phyloP scores from a whole-genome alignment of 1,140 invertebrate species.

The Hestina assimilis region DNA sequence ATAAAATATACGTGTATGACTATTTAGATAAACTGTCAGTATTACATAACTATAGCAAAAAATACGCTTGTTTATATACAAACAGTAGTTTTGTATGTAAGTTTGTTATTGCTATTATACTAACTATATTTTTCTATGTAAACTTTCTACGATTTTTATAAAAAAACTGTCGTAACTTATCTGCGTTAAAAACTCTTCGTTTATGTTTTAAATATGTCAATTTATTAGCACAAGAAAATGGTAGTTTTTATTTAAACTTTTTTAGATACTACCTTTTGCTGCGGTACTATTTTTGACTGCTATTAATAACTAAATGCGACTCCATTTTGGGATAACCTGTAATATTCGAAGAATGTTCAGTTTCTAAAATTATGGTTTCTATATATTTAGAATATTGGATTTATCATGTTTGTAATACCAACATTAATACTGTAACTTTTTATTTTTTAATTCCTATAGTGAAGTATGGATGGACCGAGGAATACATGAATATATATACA shows the following conservation, averaged over 20 bases:
- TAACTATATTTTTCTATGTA: conserved; percentile 66
- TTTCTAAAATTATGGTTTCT: too few species aligned
- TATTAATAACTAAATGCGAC: too few species aligned
- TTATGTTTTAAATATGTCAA: not conserved
- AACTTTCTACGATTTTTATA: conserved; percentile 58
- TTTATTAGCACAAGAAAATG: conserved; percentile 8
- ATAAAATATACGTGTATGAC: conserved; percentile 5
- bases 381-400: too few species aligned
- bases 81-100: conserved; percentile 37
- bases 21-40: conserved; percentile 36
- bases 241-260: not conserved
- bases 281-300: too few species aligned
- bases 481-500: too few species aligned
- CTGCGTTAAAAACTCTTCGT: conserved; percentile 10
- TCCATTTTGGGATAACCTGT: too few species aligned
- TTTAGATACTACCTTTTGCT: too few species aligned
- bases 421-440: too few species aligned
- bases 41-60: conserved; percentile 41
- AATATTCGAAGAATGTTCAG: too few species aligned
- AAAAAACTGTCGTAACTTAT: conserved; percentile 26
- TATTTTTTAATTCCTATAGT: too few species aligned
- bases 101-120: conserved; percentile 55
- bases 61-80: conserved; percentile 37
- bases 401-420: too few species aligned
- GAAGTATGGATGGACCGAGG: too few species aligned